Evolutionary conservation across 2,888 invertebrate species (phyloP), one percentile per base, ranked within the genome.

Genomic region (Orthosia cruda): DNA sequence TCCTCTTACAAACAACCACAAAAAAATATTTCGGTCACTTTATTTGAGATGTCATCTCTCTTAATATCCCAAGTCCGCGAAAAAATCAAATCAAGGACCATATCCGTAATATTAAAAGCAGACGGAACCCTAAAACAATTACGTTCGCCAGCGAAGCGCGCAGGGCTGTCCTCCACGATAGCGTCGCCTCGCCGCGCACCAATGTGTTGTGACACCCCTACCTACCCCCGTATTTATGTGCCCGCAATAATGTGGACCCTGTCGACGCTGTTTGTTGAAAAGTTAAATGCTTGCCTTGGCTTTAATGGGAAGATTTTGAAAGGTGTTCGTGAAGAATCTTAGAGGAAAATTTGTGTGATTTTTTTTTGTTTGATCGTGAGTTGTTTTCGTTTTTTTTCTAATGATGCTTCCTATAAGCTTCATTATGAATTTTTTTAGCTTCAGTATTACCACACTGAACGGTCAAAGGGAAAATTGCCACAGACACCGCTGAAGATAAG

Each of bases 161-260:
- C 78, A 86, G 87, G 86, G 86, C 88, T 92, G 92, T 86, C 91
- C 78, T 88, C 64, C 15, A 58, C 82, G 92, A 92, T 92, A 92
- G 88, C 84, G 81, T 68, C 82, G 75, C 83, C 64, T 80, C 86
- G 76, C 66, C 79, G 86, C 84, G 80, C 71, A 70, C 82, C 81
- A 70, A 74, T 77, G 78, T 77, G 73, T 75, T 45, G 78, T 67
- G 82, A 73, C 84, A 83, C 47, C 83, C 82, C 80, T 68, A 74
- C 74, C 77, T 77, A 85, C 47, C 86, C 82, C 79, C 73, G 65
- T 91, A 90, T 91, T 91, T 91, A 91, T 90, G 91, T 89, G 81
- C 77, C 85, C 67, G 83, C 78, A 88, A 86, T 88, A 84, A 84
- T 71, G 70, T 59, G 71, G 59, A 68, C 67, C 83, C 47, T 52